Evolutionary conservation across 1,140 invertebrate species (phyloP).

Genomic region (Sarcophaga bullata): DNA sequence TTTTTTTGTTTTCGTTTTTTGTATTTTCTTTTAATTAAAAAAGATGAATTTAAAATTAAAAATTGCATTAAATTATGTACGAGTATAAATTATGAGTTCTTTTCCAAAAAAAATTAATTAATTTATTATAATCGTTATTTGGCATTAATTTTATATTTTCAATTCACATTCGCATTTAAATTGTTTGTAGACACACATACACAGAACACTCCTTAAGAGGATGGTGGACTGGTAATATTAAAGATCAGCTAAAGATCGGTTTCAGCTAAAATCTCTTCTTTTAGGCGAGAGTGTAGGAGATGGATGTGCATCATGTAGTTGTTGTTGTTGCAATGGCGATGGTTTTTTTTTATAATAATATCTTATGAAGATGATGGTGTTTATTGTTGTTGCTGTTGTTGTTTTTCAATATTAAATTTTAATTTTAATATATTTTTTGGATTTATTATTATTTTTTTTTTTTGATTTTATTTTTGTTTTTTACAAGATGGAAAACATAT

Average conservation of each 20-base stretch:
- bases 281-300: neutral
- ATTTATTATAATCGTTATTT: neutral
- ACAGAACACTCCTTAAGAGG: neutral
- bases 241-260: too few species aligned
- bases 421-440: constrained; percentile 17
- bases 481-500: constrained; percentile 37
- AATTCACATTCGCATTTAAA: constrained; percentile 22
- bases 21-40: constrained; percentile 21
- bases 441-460: constrained; percentile 38
- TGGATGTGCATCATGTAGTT: neutral
- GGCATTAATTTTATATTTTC: neutral
- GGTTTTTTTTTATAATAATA: neutral
- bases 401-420: constrained; percentile 28
- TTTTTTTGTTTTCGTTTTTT: neutral
- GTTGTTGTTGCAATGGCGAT: too few species aligned
- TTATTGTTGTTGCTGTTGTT: constrained; percentile 36
- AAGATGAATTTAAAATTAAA: constrained; percentile 21
- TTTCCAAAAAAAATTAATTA: neutral
- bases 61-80: constrained; percentile 16
- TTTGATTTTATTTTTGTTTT: constrained; percentile 37
- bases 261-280: too few species aligned
- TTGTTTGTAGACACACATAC: neutral
- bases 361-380: constrained; percentile 42
- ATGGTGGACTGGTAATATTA: too few species aligned
- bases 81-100: constrained; percentile 23